Evolutionary conservation across 2,888 invertebrate genomes (phyloP).

Genomic region (Drosophila mulleri): DNA sequence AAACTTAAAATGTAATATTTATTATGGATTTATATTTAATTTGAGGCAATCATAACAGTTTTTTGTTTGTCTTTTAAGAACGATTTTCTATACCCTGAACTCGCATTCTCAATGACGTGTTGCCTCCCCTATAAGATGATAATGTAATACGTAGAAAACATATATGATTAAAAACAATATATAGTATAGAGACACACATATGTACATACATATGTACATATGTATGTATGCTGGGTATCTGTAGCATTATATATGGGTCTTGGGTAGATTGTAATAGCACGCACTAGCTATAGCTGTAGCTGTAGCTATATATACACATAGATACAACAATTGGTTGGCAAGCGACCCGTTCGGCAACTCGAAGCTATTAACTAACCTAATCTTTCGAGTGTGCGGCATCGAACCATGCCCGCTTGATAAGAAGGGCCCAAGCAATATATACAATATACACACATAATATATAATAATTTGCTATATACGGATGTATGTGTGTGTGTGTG

Average conservation of each 20-base stretch:
- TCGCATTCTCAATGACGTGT: conserved; percentile 1
- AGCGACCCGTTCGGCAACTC: conserved; percentile 28
- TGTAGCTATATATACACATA: conserved; percentile 35
- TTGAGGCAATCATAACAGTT: too few species aligned
- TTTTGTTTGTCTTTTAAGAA: too few species aligned
- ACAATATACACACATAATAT: background rate
- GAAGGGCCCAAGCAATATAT: conserved; percentile 4
- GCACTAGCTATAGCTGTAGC: background rate
- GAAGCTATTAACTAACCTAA: conserved; percentile 36
- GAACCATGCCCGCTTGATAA: conserved; percentile 45
- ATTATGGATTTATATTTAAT: too few species aligned
- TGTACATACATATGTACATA: background rate
- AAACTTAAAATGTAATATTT: too few species aligned
- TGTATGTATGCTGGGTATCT: too few species aligned
- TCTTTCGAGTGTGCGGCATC: conserved; percentile 44
- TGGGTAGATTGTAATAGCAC: background rate
- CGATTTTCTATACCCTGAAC: too few species aligned
- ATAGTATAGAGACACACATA: background rate
- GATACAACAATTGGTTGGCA: conserved; percentile 52
- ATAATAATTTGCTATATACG: background rate
- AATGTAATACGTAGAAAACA: background rate
- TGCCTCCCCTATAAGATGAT: background rate
- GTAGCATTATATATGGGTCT: background rate
- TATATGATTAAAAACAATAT: background rate
- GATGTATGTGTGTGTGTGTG: background rate